phyloP scores from a whole-genome alignment of 1,140 invertebrate genomes.

The Tribolium castaneum region DNA sequence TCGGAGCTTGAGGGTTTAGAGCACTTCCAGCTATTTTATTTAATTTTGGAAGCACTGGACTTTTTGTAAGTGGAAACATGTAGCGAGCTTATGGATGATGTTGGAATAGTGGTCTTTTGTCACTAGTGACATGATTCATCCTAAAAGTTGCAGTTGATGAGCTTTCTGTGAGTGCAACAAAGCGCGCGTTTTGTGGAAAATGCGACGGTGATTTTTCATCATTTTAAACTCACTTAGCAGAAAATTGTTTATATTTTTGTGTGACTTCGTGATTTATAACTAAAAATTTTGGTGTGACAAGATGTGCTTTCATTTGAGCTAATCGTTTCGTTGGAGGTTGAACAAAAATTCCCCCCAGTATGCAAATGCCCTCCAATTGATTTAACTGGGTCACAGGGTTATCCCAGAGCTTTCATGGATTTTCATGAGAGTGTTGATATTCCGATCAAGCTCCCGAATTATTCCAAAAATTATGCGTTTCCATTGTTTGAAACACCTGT shows the following conservation, averaged over 20 bases:
- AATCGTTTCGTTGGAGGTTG: background rate
- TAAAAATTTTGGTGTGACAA: too few species aligned
- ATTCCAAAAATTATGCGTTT: slow-evolving; percentile 5
- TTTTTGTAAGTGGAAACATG: background rate
- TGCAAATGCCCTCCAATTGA: background rate
- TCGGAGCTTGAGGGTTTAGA: background rate
- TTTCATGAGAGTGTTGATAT: slow-evolving; percentile 9
- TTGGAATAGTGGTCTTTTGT: background rate
- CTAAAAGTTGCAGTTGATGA: background rate
- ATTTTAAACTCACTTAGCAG: background rate
- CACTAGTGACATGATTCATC: background rate
- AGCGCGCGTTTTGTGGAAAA: background rate
- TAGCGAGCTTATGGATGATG: background rate
- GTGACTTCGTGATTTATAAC: too few species aligned
- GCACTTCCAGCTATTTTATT: background rate
- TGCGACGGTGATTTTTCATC: too few species aligned
- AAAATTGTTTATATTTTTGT: background rate
- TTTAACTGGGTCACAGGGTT: background rate
- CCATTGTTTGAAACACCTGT: slow-evolving; percentile 20
- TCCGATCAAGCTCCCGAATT: background rate
- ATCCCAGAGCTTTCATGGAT: background rate
- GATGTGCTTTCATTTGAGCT: background rate
- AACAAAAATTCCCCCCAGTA: background rate
- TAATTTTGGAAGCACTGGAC: background rate
- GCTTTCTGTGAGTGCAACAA: background rate